Evolutionary conservation across 2,797 vertebrate species (phyloP), one percentile per base, ranked within the genome.

Genomic region (Rhynchotus rufescens): DNA sequence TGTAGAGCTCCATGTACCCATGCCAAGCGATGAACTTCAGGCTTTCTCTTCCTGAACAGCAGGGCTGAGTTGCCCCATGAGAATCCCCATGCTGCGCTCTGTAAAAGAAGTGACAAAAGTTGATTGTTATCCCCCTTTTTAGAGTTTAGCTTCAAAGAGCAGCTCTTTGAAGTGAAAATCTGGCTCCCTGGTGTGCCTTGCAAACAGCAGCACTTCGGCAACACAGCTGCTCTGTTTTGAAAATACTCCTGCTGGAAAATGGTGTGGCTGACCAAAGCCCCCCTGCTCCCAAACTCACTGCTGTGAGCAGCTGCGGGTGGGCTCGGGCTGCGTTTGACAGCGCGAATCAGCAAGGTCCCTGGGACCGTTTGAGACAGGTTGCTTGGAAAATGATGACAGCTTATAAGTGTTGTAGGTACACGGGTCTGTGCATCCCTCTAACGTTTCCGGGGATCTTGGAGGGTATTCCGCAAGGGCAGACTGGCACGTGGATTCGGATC

Each of bases 261-360:
- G 1, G 8, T 8, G 17, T 2, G 1, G 17, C 42, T 4, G 1
- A 32, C 34, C 28, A 4, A 36, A 86, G 25, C 36, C 34, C 4
- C 42, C 40, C 64, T 75, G 23, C 61, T 57, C 54, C 56, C 0
- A 1, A 17, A 21, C 61, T 2, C 0, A 0, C 44, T 4, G 0
- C 44, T 30, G 19, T 2, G 20, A 64, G 25, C 67, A 22, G 66
- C 9, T 4, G 23, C 0, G 1, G 6, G 8, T 9, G 42, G 42
- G 32, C 36, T 75, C 1, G 2, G 44, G 34, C 10, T 72, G 78
- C 15, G 1, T 30, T 82, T 21, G n/a, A 38, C 1, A 1, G 52
- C 25, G 54, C 25, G 72, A 75, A 77, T 36, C 73, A 36, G 80
- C 64, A 49, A 45, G 23, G 2, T 38, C 22, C 16, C 59, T 30